Percentiles rank a stretch among this genome's conserved stretches.
Evolutionary conservation across 2,113 vertebrate genomes (phyloP).

Genomic region (Choloepus hoffmanni): DNA sequence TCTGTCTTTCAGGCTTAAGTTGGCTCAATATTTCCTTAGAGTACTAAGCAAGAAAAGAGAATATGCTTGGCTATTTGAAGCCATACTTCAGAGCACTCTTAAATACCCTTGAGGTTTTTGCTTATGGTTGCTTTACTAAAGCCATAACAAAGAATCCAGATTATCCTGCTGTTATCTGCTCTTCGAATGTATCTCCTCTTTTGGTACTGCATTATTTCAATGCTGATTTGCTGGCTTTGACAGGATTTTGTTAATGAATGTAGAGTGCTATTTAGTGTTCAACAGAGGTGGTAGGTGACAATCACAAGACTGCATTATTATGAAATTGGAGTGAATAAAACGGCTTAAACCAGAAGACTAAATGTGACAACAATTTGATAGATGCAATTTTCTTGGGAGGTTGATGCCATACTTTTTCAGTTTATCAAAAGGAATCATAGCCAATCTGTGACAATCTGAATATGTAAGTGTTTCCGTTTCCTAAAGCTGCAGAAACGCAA

Average conservation of each 20-base stretch:
- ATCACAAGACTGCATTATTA: not conserved
- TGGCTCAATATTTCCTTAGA: conserved; percentile 43
- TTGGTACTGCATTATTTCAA: conserved; percentile 24
- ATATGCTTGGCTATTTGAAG: not conserved
- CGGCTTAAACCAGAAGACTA: conserved; percentile 19
- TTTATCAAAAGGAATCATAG: conserved; percentile 36
- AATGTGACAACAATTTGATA: conserved; percentile 8
- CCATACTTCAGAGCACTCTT: not conserved
- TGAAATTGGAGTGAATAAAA: conserved; percentile 28
- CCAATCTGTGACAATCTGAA: conserved; percentile 7
- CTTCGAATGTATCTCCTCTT: not conserved
- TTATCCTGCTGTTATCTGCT: conserved; percentile 4
- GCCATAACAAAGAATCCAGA: not conserved
- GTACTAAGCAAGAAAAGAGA: not conserved
- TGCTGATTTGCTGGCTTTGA: not conserved
- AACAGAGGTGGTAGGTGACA: not conserved
- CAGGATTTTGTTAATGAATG: conserved; percentile 20
- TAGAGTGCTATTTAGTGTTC: not conserved
- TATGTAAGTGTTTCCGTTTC: not conserved
- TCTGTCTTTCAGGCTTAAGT: not conserved
- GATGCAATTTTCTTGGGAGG: not conserved
- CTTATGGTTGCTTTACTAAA: not conserved
- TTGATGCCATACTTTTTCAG: conserved; percentile 17
- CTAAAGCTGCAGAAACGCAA: too few relatives aligned
- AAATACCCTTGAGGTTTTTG: conserved; percentile 6